Evolutionary conservation across 1,140 invertebrate genomes (phyloP).

Genomic region (Armadillidium nasatum): DNA sequence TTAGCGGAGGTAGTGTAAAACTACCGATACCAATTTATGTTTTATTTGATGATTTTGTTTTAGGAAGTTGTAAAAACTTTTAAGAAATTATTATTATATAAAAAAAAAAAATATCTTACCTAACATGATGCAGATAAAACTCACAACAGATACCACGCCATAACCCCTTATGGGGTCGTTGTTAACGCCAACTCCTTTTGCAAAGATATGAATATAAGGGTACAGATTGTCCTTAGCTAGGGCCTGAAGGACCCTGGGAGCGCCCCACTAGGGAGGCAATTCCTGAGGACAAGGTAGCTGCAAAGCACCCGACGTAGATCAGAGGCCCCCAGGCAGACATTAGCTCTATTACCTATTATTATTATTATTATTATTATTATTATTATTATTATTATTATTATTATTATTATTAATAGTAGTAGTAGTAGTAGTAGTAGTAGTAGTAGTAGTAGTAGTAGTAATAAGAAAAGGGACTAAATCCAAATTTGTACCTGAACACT

Average conservation of each 20-base stretch:
- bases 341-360: too few species aligned
- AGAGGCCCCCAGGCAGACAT: constrained; percentile 55
- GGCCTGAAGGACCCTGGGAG: constrained; percentile 12
- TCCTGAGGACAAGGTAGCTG: constrained; percentile 91
- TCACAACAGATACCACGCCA: constrained; percentile 67
- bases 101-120: constrained; percentile 57
- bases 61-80: too few species aligned
- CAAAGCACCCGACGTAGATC: constrained; percentile 93
- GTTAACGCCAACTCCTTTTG: constrained; percentile 86
- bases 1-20: constrained; percentile 78
- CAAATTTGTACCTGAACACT: too few species aligned
- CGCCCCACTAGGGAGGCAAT: constrained; percentile 93
- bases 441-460: too few species aligned
- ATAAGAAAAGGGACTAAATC: too few species aligned
- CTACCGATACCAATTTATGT: too few species aligned
- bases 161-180: constrained; percentile 91
- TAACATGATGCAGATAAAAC: constrained; percentile 60
- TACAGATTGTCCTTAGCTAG: constrained; percentile 72
- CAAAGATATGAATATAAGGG: constrained; percentile 86
- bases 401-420: too few species aligned
- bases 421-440: too few species aligned
- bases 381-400: too few species aligned
- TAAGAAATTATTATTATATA: too few species aligned
- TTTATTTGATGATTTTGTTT: too few species aligned
- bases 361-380: too few species aligned